phyloP scores from a whole-genome alignment of 1,140 invertebrate species.

The Lucilia sericata region DNA sequence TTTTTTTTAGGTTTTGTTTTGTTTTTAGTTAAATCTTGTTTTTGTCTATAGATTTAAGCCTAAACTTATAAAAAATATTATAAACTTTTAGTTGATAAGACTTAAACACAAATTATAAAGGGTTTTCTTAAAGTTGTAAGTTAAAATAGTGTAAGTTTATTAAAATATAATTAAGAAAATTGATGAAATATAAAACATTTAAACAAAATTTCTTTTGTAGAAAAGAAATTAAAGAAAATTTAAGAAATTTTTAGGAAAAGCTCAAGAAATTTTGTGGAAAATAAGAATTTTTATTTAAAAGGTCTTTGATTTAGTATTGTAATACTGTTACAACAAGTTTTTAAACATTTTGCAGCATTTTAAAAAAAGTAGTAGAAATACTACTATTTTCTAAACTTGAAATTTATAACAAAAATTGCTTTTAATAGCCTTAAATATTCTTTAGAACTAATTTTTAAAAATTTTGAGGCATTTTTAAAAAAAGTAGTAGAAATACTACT shows the following conservation, averaged over 20 bases:
- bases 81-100: too few relatives aligned
- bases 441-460: too few relatives aligned
- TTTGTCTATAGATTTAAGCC: neutral
- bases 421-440: too few relatives aligned
- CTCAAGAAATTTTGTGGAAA: neutral
- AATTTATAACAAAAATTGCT: too few relatives aligned
- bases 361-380: too few relatives aligned
- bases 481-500: too few relatives aligned
- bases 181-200: neutral
- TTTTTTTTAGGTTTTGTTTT: neutral
- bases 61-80: neutral
- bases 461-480: too few relatives aligned
- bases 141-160: neutral
- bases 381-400: too few relatives aligned
- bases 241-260: neutral
- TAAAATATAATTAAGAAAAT: neutral
- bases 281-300: too few relatives aligned
- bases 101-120: neutral
- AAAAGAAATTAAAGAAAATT: neutral
- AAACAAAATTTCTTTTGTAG: neutral
- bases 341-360: too few relatives aligned
- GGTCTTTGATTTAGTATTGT: too few relatives aligned
- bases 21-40: slow-evolving; percentile 5
- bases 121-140: neutral
- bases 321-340: too few relatives aligned